Conservation (phyloP, 2,888 invertebrate species). For the Sinhomidia bicolor region DNA sequence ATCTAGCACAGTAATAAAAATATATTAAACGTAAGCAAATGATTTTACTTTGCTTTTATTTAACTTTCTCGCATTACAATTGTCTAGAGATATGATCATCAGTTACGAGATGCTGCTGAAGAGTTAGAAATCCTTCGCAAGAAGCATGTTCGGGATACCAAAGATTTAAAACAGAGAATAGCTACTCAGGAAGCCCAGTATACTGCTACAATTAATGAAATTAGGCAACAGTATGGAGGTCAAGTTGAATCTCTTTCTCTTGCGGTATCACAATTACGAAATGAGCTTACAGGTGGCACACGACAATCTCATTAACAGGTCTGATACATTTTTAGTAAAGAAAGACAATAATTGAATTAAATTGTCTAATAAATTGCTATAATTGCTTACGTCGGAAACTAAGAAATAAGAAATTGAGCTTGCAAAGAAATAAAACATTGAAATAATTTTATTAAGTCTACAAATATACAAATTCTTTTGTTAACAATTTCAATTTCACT, state of each 20-base stretch:
- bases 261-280: conserved; percentile 35
- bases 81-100: conserved; percentile 55
- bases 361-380: no score
- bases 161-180: conserved; percentile 47
- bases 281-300: background rate
- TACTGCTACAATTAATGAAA: conserved; percentile 3
- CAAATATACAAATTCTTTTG: no score
- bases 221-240: conserved; percentile 45
- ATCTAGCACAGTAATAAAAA: conserved; percentile 32
- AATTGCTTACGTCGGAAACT: no score
- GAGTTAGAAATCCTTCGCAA: conserved; percentile 48
- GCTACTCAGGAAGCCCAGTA: conserved; percentile 39
- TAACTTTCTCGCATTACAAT: background rate
- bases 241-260: conserved; percentile 37
- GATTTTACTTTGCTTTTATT: background rate
- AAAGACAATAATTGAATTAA: no score
- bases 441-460: no score
- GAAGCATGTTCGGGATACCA: conserved; percentile 32
- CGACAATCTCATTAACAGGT: background rate
- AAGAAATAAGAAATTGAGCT: no score
- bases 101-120: conserved; percentile 44
- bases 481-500: no score
- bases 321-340: no score
- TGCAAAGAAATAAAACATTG: no score
- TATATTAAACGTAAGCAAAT: background rate